These are phyloP conservation scores for Agriopis marginaria DNA, from an alignment of 2,888 invertebrate genomes.

Conservation along the genomic window DNA sequence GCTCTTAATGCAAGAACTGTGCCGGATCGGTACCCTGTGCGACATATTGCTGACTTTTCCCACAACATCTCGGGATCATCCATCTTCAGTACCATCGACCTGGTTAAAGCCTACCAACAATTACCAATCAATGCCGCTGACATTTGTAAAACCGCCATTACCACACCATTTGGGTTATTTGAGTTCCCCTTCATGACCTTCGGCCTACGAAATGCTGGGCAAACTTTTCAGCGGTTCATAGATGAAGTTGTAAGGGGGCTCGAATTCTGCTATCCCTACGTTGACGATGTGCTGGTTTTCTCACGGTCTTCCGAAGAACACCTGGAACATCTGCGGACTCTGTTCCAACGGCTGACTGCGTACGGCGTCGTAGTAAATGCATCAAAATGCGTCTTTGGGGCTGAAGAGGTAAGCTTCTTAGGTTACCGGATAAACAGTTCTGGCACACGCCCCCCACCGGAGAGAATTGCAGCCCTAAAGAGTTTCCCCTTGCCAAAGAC, in stretches of 20 bases:
- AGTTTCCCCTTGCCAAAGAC: background rate
- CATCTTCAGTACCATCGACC: background rate
- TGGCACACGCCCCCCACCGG: background rate
- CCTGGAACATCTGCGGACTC: background rate
- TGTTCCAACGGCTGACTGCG: background rate
- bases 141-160: background rate
- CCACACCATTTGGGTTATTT: background rate
- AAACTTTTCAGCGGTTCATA: background rate
- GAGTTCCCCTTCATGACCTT: background rate
- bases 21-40: conserved; percentile 12
- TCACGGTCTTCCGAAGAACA: background rate
- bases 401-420: background rate
- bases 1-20: conserved; percentile 5
- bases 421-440: background rate
- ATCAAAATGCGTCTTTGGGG: conserved; percentile 8
- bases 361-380: background rate
- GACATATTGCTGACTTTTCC: background rate
- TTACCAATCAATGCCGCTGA: background rate
- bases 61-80: background rate
- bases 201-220: background rate
- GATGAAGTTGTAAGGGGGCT: background rate
- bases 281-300: background rate
- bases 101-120: background rate
- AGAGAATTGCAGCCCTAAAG: background rate
- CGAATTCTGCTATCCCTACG: background rate